Conservation (phyloP, 2,113 vertebrate genomes). For the Apaloderma vittatum region DNA sequence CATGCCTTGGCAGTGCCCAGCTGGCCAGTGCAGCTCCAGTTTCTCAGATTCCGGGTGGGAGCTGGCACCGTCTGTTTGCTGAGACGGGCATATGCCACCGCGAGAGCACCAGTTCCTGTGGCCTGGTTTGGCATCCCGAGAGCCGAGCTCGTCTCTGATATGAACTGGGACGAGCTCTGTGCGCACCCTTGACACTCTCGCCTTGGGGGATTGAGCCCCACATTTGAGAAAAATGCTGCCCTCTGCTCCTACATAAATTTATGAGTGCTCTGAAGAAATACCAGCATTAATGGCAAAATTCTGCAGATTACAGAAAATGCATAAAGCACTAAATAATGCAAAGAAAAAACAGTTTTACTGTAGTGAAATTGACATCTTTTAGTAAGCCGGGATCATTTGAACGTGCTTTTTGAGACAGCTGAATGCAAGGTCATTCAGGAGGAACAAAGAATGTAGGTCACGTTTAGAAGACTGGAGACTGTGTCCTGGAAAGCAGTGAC, state of each 20-base stretch:
- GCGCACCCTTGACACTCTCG: not conserved
- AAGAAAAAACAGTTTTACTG: constrained; percentile 12
- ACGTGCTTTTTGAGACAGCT: constrained; percentile 42
- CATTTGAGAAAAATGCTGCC: not conserved
- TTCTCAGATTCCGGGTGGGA: not conserved
- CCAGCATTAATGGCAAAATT: not conserved
- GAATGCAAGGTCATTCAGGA: constrained; percentile 65
- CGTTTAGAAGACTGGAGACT: constrained; percentile 44
- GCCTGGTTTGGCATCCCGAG: not conserved
- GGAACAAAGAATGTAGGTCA: constrained; percentile 73
- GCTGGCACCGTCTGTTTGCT: not conserved
- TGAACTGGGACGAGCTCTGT: not conserved
- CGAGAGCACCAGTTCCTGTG: accelerated
- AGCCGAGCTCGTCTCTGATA: not conserved
- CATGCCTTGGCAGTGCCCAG: not conserved
- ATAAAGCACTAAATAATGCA: constrained; percentile 61
- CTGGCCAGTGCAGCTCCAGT: not conserved
- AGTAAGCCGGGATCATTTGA: constrained; percentile 11
- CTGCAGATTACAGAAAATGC: constrained; percentile 30
- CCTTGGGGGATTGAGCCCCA: not conserved
- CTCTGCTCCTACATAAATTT: constrained; percentile 13
- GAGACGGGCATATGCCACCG: accelerated
- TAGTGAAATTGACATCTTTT: constrained; percentile 41
- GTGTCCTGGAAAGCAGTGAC: constrained; percentile 59
- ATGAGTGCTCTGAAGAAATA: constrained; percentile 37